Evolutionary conservation across 2,888 invertebrate genomes (phyloP).

Genomic region (Rugalucina vietnamica): DNA sequence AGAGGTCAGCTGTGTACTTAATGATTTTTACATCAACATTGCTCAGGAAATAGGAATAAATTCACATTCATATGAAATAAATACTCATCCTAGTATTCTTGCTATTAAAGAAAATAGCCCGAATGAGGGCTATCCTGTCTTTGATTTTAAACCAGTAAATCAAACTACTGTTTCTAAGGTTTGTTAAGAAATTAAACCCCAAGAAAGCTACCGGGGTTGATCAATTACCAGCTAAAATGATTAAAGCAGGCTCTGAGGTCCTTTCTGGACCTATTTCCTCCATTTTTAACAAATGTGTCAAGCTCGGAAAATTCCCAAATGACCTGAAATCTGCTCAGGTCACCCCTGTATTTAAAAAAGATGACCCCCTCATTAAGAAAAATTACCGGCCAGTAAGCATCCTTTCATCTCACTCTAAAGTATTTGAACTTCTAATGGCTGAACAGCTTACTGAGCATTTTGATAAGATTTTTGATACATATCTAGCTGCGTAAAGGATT

Average conservation of each 20-base stretch:
- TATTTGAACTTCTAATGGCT: slow-evolving; percentile 32
- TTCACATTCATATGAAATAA: neutral
- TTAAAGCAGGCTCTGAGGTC: neutral
- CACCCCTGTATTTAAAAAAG: slow-evolving; percentile 44
- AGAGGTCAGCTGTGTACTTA: slow-evolving; percentile 3
- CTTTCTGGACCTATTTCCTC: neutral
- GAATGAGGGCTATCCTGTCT: neutral
- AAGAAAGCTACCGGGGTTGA: neutral
- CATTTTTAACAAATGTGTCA: neutral
- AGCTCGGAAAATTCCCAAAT: slow-evolving; percentile 25
- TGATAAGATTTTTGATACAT: slow-evolving; percentile 34
- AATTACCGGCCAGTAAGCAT: slow-evolving; percentile 51
- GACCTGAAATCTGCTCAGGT: slow-evolving; percentile 46
- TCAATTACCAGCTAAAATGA: neutral
- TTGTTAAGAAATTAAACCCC: neutral
- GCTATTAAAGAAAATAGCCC: neutral
- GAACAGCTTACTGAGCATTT: slow-evolving; percentile 39
- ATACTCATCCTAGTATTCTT: neutral
- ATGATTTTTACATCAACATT: neutral
- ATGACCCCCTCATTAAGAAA: slow-evolving; percentile 31
- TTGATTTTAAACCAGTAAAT: neutral
- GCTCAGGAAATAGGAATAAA: neutral
- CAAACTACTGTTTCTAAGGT: neutral
- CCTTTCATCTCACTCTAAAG: slow-evolving; percentile 40
- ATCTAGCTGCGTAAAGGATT: slow-evolving; percentile 40